A percentile compares a stretch with the other conserved stretches of the same genome.
These are phyloP conservation scores for Myioborus melanocephalus DNA, from an alignment of 2,797 vertebrate species.

Conservation along the genomic window DNA sequence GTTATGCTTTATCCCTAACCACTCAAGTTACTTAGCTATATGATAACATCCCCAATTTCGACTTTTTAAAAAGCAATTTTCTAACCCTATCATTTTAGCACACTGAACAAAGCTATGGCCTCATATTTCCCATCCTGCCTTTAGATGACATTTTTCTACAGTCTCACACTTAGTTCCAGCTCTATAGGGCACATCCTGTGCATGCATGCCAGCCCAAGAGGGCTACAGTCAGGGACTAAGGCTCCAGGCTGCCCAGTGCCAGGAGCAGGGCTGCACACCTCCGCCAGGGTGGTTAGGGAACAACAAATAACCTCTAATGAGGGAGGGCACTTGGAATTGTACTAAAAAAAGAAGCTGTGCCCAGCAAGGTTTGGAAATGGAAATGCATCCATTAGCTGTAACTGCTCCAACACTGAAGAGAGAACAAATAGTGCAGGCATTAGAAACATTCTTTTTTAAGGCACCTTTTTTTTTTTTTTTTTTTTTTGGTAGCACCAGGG, in stretches of 20 bases:
- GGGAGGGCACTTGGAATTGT: background rate
- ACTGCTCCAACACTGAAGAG: background rate
- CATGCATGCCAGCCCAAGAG: fast-evolving
- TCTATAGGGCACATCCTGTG: background rate
- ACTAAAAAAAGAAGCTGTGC: background rate
- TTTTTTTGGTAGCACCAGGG: background rate
- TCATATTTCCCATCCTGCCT: background rate
- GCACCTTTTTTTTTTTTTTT: background rate
- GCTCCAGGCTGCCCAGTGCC: background rate
- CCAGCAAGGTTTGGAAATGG: background rate
- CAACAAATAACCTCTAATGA: background rate
- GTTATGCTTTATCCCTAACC: background rate
- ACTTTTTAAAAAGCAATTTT: background rate
- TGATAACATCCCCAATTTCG: background rate
- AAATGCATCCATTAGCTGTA: background rate
- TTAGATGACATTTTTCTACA: background rate
- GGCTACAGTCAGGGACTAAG: background rate
- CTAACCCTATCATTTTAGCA: background rate
- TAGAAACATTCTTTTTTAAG: background rate
- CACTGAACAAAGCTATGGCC: fast-evolving
- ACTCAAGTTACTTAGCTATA: background rate
- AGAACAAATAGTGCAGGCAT: background rate
- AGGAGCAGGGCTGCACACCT: background rate
- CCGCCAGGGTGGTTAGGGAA: background rate
- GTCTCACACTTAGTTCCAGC: background rate